phyloP scores from a whole-genome alignment of 2,797 vertebrate species.

The Sphenodon punctatus region DNA sequence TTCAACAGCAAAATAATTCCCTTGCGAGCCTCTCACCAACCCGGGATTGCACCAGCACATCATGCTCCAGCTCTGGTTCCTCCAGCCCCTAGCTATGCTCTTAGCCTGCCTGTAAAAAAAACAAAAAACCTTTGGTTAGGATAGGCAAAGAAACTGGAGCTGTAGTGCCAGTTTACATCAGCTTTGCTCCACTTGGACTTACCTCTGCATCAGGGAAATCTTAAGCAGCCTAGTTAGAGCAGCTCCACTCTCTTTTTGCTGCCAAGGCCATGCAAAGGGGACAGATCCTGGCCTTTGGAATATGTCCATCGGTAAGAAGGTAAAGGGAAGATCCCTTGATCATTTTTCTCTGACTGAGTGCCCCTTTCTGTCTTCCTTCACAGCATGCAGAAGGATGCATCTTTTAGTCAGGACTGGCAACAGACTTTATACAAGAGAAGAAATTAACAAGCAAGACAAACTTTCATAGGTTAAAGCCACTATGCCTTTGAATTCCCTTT shows the following conservation, averaged over 20 bases:
- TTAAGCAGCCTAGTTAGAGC: background rate
- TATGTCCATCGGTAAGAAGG: background rate
- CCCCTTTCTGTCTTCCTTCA: background rate
- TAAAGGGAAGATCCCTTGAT: background rate
- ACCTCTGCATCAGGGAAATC: background rate
- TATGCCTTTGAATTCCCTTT: conserved; percentile 34
- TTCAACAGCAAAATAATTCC: background rate
- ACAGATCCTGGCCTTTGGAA: background rate
- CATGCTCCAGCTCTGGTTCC: background rate
- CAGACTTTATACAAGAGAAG: background rate
- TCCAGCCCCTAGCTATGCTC: too few relatives aligned
- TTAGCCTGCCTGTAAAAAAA: background rate
- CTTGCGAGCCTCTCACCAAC: background rate
- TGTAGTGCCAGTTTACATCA: background rate
- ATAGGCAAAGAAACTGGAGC: background rate
- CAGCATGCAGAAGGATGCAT: rapidly evolving
- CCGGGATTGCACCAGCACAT: background rate
- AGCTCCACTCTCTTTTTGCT: background rate
- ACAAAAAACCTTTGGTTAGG: rapidly evolving
- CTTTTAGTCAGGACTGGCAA: background rate
- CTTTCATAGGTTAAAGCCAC: conserved; percentile 7
- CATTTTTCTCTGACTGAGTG: background rate
- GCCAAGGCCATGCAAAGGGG: background rate
- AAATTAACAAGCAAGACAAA: background rate
- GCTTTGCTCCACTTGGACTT: background rate